A percentile compares a stretch with the other conserved stretches of the same genome.
Conservation (phyloP, 2,797 vertebrate species). For the Nasua narica region DNA sequence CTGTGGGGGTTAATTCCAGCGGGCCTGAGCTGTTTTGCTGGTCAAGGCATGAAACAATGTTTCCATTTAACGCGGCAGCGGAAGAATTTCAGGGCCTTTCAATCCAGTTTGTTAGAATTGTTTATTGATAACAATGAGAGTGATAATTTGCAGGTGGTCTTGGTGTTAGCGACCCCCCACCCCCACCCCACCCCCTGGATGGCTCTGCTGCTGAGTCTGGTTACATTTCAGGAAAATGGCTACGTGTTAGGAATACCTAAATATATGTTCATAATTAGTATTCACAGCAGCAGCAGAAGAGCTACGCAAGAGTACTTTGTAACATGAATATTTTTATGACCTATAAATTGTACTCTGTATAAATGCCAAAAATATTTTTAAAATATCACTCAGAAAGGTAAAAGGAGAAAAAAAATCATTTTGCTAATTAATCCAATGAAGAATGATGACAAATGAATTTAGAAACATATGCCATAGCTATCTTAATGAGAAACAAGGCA, state of each 20-base stretch:
- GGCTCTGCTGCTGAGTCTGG: not conserved
- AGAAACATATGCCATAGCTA: constrained; percentile 1
- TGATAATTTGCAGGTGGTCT: not conserved
- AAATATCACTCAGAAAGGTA: constrained; percentile 38
- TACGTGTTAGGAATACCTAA: constrained; percentile 20
- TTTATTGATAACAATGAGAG: not conserved
- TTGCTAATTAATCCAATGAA: constrained; percentile 34
- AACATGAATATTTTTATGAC: constrained; percentile 33
- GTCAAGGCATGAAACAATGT: not conserved
- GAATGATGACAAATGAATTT: constrained; percentile 19
- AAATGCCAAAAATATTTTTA: constrained; percentile 37
- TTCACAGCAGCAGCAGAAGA: not conserved
- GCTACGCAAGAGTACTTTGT: constrained; percentile 2
- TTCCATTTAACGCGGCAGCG: not conserved
- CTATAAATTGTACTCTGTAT: not conserved
- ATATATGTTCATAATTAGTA: constrained; percentile 23
- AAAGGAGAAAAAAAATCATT: constrained; percentile 30
- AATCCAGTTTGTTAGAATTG: not conserved
- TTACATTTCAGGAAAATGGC: constrained; percentile 25
- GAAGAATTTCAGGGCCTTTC: constrained; percentile 32
- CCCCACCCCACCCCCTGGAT: too few relatives aligned
- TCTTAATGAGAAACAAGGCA: not conserved
- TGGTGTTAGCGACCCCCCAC: not conserved
- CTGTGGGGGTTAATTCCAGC: not conserved
- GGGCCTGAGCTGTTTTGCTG: not conserved